Evolutionary conservation across 2,797 vertebrate genomes (phyloP), one percentile per base, ranked within the genome.

Genomic region (Phylloscopus collybita): DNA sequence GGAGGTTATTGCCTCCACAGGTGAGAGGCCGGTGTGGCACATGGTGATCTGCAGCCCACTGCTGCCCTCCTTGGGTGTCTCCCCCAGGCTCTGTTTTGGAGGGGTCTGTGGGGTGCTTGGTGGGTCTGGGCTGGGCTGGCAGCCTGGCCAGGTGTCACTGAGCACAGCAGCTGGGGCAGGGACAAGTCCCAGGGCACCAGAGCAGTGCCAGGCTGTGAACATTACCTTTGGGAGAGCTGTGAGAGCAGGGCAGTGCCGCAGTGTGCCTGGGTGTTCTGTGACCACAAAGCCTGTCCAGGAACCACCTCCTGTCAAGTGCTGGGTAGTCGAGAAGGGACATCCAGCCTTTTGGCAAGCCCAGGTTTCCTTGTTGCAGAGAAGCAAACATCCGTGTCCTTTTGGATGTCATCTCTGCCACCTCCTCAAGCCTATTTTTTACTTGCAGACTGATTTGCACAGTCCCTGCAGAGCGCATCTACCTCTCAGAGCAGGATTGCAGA

Each of bases 11-110:
- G 23, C 59, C 47, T 54, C 19, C 3, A 0, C 36, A n/a, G 47
- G 36, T 47, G 61, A 74, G 76, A 0, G 1, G 61, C 40, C 0
- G 0, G 9, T 54, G 64, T 17, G 13, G 29, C 22, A 18, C 6
- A 0, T 16, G n/a, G 57, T 32, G 49, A 9, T 53, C 23, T 56
- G 76, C 57, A 79, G 59, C 36, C 44, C 5, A 0, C 36, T 49
- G 78, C 82, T 73, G 64, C 32, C 32, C 50, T 53, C 23, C 30
- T 20, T 2, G 1, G 5, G 6, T 66, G 16, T 40, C 22, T 76
- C 3, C 47, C 17, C 13, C 0, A 0, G 51, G 13, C 25, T 73
- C 15, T 45, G 29, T 51, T 80, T 78, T 3, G 10, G 61, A 78
- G 30, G 16, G 17, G 11, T 44, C 2, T 4, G 1, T 38, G n/a